phyloP scores from a whole-genome alignment of 2,113 vertebrate genomes.

The Bufo gargarizans region DNA sequence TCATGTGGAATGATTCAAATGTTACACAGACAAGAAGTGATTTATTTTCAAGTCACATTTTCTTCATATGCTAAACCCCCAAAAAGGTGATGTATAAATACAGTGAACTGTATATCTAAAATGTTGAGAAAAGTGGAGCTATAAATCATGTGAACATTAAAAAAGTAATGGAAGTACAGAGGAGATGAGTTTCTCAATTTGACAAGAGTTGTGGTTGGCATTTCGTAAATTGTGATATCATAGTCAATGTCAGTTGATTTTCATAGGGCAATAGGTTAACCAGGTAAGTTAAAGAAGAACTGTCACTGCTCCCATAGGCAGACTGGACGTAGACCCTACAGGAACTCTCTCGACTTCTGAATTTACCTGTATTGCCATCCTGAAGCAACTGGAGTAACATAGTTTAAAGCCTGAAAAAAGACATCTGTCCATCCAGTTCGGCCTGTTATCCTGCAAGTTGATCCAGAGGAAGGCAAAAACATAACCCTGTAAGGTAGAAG shows the following conservation, averaged over 20 bases:
- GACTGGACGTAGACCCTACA: no score
- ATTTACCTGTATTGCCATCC: no score
- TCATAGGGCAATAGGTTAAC: not conserved
- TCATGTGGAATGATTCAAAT: slow-evolving; percentile 13
- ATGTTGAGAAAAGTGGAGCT: not conserved
- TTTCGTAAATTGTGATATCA: not conserved
- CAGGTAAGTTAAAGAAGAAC: not conserved
- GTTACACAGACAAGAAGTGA: not conserved
- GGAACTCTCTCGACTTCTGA: no score
- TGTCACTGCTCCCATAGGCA: no score
- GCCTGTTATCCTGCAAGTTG: no score
- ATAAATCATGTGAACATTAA: not conserved
- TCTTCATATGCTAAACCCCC: slow-evolving; percentile 1
- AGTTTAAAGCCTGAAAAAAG: no score
- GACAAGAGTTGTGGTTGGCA: not conserved
- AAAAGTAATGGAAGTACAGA: not conserved
- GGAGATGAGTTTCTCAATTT: not conserved
- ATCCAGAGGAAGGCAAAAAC: no score
- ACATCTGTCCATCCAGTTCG: no score
- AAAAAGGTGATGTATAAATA: not conserved
- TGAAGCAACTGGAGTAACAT: no score
- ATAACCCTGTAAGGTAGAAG: no score
- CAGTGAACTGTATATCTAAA: not conserved
- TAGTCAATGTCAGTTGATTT: not conserved
- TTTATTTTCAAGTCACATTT: not conserved